phyloP scores from a whole-genome alignment of 2,888 invertebrate species.

The Perdita meconis region DNA sequence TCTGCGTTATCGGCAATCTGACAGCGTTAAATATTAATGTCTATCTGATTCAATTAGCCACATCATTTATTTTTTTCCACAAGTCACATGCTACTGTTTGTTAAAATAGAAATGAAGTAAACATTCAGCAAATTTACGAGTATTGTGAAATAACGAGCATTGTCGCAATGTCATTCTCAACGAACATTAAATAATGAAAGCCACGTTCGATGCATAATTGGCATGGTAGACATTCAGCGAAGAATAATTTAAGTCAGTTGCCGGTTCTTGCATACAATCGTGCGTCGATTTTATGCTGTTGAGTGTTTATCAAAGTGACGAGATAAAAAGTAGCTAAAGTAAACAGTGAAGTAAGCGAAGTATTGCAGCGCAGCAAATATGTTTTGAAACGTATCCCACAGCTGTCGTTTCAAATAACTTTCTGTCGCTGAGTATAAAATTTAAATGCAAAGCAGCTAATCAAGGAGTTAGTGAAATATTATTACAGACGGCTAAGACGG shows the following conservation, averaged over 20 bases:
- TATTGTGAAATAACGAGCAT: too few species aligned
- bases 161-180: neutral
- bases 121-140: too few species aligned
- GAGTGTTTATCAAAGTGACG: neutral
- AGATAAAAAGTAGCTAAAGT: neutral
- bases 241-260: neutral
- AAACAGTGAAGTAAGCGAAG: neutral
- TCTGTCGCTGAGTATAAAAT: neutral
- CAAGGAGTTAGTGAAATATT: neutral
- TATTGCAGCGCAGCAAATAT: neutral
- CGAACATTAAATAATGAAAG: neutral
- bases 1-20: neutral
- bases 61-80: too few species aligned
- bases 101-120: too few species aligned
- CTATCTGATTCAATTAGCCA: neutral
- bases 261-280: neutral
- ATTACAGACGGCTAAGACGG: neutral
- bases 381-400: neutral
- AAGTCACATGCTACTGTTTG: too few species aligned
- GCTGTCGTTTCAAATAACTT: too few species aligned
- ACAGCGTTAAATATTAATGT: neutral
- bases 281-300: neutral
- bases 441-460: neutral
- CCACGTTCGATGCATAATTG: neutral
- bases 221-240: conserved; percentile 13